Base-by-base conservation (phyloP, 1,140 invertebrate species). In the Anoplolepis gracilipes region DNA sequence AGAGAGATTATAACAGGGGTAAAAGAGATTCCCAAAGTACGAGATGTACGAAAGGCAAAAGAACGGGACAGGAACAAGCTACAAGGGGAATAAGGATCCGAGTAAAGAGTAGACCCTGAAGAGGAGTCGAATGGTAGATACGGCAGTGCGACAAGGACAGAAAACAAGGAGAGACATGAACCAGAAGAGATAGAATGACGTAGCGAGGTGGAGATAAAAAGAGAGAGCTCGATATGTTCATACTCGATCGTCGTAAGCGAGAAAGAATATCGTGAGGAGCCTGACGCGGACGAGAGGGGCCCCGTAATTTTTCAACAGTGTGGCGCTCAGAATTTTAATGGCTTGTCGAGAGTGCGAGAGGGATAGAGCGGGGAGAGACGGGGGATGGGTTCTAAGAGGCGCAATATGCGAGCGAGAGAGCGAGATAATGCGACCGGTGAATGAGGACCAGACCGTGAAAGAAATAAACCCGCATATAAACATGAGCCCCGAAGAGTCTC, bases 291-390 rank as follows among this genome's bases (percentile, higher is more conserved):
- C 16, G 30, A 61, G 55, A 76, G 62, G 82, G 62, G 57, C 25
- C 75, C 73, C 84, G 90, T 90, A 91, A 91, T 91, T 90, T 91
- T 91, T 91, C 88, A 90, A 86, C 88, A 87, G 88, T 64, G 88
- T 90, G 90, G 86, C 85, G 90, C 85, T 91, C 90, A 91, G 90
- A 91, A 91, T 91, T 91, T 91, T 91, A 91, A 91, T 91, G 90
- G 90, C 67, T 65, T 85, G 69, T 55, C 59, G 72, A 76, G 86
- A 55, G 62, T 64, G 70, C 36, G 55, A 49, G 76, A 75, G 75
- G 65, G 33, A 49, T 62, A 25, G 42, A 64, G 59, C 53, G 86
- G 33, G 30, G 85, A 61, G 28, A 49, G 28, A 72, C 57, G 69
- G 39, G 46, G 61, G 61, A 33, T 59, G 46, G 76, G 25, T 78